Evolutionary conservation across 2,113 vertebrate genomes (phyloP).

Genomic region (Barbus barbus): DNA sequence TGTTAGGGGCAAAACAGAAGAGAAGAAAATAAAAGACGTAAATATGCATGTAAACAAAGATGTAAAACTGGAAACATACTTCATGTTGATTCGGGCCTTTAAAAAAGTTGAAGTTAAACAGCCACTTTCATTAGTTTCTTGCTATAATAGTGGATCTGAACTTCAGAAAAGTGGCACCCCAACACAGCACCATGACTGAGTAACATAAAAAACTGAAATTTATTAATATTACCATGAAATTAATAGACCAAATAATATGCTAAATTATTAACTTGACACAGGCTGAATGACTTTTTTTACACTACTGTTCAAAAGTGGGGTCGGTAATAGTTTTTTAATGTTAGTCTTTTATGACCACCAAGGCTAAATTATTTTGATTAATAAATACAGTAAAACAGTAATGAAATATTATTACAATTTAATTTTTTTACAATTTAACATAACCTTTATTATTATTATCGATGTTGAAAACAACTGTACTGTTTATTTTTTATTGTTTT

Average conservation of each 20-base stretch:
- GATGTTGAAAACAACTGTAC: too few relatives aligned
- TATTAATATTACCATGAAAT: too few relatives aligned
- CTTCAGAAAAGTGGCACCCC: background rate
- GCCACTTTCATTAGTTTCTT: background rate
- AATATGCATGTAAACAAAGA: background rate
- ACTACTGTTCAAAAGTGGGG: background rate
- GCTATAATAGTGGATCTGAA: background rate
- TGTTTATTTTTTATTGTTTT: too few relatives aligned
- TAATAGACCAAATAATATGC: background rate
- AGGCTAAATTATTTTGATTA: background rate
- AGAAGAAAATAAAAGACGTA: background rate
- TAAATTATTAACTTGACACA: background rate
- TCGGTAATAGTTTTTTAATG: too few relatives aligned
- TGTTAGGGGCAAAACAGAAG: constrained; percentile 3
- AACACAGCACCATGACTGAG: background rate
- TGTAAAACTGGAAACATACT: background rate
- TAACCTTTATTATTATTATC: too few relatives aligned
- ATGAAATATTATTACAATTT: too few relatives aligned
- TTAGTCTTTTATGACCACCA: too few relatives aligned
- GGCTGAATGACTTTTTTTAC: background rate
- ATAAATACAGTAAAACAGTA: background rate
- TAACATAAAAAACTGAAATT: background rate
- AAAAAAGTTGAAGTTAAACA: background rate
- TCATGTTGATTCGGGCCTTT: background rate
- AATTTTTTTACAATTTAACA: too few relatives aligned